Evolutionary conservation across 2,797 vertebrate species (phyloP), one percentile per base, ranked within the genome.

Genomic region (Esox masquinongy): DNA sequence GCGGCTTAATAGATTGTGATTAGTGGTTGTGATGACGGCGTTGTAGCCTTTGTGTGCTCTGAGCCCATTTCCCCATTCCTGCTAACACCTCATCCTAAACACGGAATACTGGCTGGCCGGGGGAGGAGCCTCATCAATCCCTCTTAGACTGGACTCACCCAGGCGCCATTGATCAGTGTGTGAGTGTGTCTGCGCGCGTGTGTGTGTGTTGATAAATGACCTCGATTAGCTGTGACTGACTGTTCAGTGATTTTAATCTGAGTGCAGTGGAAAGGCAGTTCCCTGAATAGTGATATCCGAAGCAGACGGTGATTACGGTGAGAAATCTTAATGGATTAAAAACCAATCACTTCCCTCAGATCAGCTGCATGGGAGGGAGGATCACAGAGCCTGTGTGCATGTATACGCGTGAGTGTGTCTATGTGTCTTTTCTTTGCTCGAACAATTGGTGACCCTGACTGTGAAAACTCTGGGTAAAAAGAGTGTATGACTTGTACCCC

Each of bases 151-250:
- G 51, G 79, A 82, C 75, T 70, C 70, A 82, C 80, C 80, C 68
- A 73, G 80, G 74, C 79, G 14, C 61, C 26, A 91, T 91, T 79
- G 88, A 91, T 90, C 87, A 84, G 79, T 68, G 47, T 74, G 67
- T 72, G 50, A 24, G 14, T 68, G 75, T 72, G 63, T 51, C 39
- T 76, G 53, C 74, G 66, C n/a, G n/a, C n/a, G n/a, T 71, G 47
- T 71, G 49, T 53, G 70, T 77, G 78, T 77, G 85, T 91, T 92
- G 91, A 94, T 92, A 87, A 86, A 93, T 92, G 89, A 88, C 88
- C 88, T 89, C 86, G 89, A 93, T 93, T 91, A 93, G 88, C 78
- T 85, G 86, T 85, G 74, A 92, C 87, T 87, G 91, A 91, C 91
- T 87, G 80, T 81, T 92, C 86, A 85, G 83, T 90, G 88, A 90